Conservation (phyloP, 2,888 invertebrate species). For the Ischnus inquisitorius region DNA sequence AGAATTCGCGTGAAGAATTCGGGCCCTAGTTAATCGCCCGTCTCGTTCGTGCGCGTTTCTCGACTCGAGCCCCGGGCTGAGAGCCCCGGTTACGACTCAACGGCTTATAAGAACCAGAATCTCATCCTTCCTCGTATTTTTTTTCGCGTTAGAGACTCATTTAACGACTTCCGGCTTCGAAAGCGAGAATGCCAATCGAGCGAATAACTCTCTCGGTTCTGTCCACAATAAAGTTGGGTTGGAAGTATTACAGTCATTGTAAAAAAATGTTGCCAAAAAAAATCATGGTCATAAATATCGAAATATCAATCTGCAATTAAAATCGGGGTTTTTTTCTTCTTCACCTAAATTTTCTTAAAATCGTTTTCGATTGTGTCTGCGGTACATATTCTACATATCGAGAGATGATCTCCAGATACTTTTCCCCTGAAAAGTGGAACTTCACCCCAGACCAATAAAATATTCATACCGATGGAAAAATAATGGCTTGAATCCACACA, state of each 20-base stretch:
- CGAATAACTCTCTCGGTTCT: constrained; percentile 15
- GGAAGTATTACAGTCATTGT: no score
- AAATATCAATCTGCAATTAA: no score
- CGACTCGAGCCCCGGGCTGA: not conserved
- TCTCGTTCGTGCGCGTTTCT: constrained; percentile 40
- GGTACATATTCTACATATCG: no score
- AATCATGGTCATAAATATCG: no score
- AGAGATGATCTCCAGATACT: no score
- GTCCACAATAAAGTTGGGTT: constrained; percentile 49
- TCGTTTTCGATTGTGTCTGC: no score
- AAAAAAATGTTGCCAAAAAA: not conserved
- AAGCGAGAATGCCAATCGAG: constrained; percentile 53
- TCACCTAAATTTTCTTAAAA: no score
- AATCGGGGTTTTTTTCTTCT: no score
- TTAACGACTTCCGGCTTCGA: constrained; percentile 67
- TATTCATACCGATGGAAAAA: constrained; percentile 42
- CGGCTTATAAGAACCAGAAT: constrained; percentile 32
- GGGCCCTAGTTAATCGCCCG: constrained; percentile 42
- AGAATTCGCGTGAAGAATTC: constrained; percentile 51
- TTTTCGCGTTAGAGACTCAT: constrained; percentile 48
- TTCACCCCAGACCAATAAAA: constrained; percentile 17
- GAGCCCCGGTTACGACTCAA: constrained; percentile 16
- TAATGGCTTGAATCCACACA: constrained; percentile 21
- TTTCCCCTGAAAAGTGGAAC: no score
- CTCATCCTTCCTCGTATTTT: constrained; percentile 35